phyloP scores from a whole-genome alignment of 2,797 vertebrate species.

The Streptopelia turtur region DNA sequence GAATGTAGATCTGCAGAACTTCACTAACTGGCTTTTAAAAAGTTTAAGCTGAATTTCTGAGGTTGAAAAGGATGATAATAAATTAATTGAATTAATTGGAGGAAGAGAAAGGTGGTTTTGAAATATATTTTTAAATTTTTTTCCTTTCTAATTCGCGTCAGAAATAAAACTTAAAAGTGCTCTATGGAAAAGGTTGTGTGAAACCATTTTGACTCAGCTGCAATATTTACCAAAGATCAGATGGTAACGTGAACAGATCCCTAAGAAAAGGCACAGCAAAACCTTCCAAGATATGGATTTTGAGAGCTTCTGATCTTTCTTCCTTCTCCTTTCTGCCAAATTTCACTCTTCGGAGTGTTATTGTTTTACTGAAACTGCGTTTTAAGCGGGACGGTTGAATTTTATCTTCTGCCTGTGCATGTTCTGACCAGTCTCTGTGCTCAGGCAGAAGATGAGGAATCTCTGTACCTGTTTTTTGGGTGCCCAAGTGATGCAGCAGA shows the following conservation, averaged over 20 bases:
- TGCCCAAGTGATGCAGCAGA: neutral
- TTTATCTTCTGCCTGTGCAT: neutral
- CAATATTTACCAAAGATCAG: neutral
- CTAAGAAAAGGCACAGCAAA: neutral
- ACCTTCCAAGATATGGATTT: accelerated
- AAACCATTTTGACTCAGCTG: neutral
- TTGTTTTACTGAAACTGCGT: neutral
- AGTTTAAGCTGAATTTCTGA: neutral
- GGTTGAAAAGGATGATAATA: neutral
- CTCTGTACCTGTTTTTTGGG: neutral
- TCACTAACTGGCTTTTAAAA: neutral
- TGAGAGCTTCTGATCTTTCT: neutral
- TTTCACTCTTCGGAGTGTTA: neutral
- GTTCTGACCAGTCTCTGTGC: neutral
- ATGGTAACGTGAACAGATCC: neutral
- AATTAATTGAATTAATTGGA: neutral
- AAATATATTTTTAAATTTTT: neutral
- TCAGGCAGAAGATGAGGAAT: neutral
- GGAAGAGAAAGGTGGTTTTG: neutral
- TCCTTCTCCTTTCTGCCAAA: neutral
- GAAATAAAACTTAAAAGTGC: neutral
- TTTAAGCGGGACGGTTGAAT: neutral
- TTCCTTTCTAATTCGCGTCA: neutral
- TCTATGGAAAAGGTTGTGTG: neutral
- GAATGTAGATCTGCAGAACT: neutral